Evolutionary conservation across 2,113 vertebrate species (phyloP).

Genomic region (Catharus minimus): DNA sequence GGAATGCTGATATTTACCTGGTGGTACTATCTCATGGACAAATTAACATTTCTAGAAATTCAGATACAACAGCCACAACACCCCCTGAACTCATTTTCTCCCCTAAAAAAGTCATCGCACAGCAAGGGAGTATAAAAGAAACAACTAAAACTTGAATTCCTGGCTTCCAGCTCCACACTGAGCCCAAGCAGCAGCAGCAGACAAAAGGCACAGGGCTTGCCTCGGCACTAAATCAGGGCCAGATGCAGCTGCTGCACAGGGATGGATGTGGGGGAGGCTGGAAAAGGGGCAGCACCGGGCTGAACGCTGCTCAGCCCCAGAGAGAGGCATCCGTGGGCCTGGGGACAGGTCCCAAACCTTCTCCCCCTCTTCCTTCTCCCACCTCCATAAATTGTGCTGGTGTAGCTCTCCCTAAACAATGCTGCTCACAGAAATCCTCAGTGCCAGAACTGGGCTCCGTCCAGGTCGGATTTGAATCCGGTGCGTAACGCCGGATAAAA

Average conservation of each 20-base stretch:
- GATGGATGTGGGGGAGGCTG: background rate
- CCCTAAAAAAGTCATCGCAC: fast-evolving
- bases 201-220: constrained; percentile 47
- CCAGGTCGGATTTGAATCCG: background rate
- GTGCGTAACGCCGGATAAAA: fast-evolving
- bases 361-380: background rate
- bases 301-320: background rate
- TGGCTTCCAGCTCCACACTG: constrained; percentile 30
- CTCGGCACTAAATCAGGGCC: constrained; percentile 58
- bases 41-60: background rate
- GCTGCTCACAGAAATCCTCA: background rate
- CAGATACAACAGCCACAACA: background rate
- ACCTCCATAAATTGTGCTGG: background rate
- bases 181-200: constrained; percentile 20
- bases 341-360: background rate
- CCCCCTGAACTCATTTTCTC: background rate
- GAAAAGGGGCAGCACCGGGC: background rate
- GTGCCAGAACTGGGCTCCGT: background rate
- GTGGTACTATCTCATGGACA: background rate
- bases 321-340: background rate
- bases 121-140: background rate
- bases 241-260: constrained; percentile 9
- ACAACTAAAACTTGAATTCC: constrained; percentile 34
- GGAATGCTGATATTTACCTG: background rate
- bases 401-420: background rate